Conservation (phyloP, 2,797 vertebrate genomes). For the Syngnathus acus region DNA sequence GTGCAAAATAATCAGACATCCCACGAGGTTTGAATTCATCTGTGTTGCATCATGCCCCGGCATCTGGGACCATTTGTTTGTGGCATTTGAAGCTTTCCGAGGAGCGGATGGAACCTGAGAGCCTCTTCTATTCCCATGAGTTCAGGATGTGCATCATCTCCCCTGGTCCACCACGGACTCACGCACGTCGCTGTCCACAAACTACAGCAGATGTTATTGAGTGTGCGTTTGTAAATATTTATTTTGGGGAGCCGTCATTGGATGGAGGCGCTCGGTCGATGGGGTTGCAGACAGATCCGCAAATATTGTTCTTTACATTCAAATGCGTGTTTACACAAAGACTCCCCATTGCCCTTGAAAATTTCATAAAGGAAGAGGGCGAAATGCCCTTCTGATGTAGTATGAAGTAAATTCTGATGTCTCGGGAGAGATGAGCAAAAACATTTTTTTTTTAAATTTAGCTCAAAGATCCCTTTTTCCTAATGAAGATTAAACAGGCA, state of each 20-base stretch:
- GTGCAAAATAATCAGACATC: constrained; percentile 42
- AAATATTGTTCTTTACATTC: constrained; percentile 20
- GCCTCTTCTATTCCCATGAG: constrained; percentile 41
- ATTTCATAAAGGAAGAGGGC: background rate
- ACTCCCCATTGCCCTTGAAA: background rate
- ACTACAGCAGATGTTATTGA: constrained; percentile 58
- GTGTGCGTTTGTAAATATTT: constrained; percentile 65
- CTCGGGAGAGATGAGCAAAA: constrained; percentile 46
- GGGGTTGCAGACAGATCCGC: constrained; percentile 20
- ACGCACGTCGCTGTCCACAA: constrained; percentile 27
- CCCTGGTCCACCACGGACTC: constrained; percentile 16
- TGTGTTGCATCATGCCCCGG: constrained; percentile 47
- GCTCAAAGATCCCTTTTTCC: constrained; percentile 30
- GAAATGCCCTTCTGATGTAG: constrained; percentile 23
- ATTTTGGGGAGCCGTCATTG: constrained; percentile 37
- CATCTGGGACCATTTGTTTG: constrained; percentile 61
- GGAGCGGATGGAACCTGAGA: constrained; percentile 53
- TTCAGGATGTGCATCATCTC: constrained; percentile 49
- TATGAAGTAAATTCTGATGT: constrained; percentile 43
- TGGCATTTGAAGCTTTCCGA: constrained; percentile 44
- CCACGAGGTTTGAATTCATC: constrained; percentile 42
- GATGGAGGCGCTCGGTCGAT: constrained; percentile 26
- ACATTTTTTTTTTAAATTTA: constrained; percentile 13
- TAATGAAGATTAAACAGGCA: constrained; percentile 62
- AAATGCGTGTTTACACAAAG: constrained; percentile 14